phyloP scores from a whole-genome alignment of 1,140 invertebrate species.

The Leptopilina boulardi region DNA sequence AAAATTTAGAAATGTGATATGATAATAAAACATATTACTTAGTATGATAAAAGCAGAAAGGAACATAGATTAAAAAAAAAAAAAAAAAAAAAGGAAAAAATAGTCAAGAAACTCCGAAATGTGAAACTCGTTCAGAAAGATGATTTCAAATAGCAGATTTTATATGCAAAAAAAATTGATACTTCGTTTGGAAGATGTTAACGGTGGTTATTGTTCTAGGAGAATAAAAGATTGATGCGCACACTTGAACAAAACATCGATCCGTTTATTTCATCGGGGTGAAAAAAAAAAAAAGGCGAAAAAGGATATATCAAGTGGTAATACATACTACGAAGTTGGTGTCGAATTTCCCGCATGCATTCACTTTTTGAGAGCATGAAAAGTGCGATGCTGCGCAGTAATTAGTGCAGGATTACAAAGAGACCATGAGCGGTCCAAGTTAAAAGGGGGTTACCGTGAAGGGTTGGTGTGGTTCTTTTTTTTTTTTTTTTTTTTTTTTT shows the following conservation, averaged over 20 bases:
- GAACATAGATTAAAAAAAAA: too few relatives aligned
- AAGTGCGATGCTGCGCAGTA: constrained; percentile 29
- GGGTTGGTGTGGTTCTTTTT: constrained; percentile 30
- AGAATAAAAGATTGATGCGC: constrained; percentile 1
- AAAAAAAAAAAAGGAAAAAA: too few relatives aligned
- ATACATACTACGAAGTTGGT: constrained; percentile 8
- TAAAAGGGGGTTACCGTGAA: constrained; percentile 20
- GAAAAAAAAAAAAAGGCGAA: too few relatives aligned
- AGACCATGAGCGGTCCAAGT: constrained; percentile 25
- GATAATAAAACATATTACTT: too few relatives aligned
- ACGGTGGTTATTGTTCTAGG: background rate
- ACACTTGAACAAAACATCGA: background rate
- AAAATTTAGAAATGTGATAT: too few relatives aligned
- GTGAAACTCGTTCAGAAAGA: background rate
- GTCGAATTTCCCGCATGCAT: constrained; percentile 22
- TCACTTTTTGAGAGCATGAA: background rate
- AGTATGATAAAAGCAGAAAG: too few relatives aligned
- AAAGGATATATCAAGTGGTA: constrained; percentile 15
- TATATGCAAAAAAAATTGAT: background rate
- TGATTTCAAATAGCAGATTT: background rate
- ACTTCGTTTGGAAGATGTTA: background rate
- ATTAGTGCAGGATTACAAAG: constrained; percentile 40
- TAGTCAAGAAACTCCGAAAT: too few relatives aligned
- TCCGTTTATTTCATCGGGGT: constrained; percentile 3
- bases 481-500: background rate